Conservation (phyloP, 2,113 vertebrate species). For the Oncorhynchus nerka region DNA sequence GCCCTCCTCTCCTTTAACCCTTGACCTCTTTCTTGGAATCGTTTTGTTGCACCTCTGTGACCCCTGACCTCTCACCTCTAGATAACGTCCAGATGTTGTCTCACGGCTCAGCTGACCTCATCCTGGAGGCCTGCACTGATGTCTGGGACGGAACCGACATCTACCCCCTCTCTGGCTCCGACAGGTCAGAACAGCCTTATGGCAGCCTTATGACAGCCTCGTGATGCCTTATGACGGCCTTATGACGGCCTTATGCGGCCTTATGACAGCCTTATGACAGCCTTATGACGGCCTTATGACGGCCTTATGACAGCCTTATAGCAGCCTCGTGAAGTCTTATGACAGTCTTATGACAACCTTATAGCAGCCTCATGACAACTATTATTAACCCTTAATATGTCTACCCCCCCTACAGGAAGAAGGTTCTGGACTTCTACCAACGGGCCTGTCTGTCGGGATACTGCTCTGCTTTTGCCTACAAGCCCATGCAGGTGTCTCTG, state of each 20-base stretch:
- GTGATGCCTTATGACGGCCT: too few species aligned
- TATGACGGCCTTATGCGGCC: too few species aligned
- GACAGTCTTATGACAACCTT: not conserved
- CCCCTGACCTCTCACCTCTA: conserved; percentile 27
- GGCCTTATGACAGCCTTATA: too few species aligned
- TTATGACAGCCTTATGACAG: too few species aligned
- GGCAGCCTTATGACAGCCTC: too few species aligned
- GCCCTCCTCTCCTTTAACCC: not conserved
- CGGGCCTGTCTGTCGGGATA: conserved; percentile 96
- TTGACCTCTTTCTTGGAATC: not conserved
- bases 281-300: too few species aligned
- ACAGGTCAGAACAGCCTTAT: conserved; percentile 76
- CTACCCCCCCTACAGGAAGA: conserved; percentile 79
- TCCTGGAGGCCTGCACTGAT: conserved; percentile 95
- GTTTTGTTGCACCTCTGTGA: not conserved
- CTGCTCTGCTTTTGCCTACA: conserved; percentile 97
- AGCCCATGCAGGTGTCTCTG: conserved; percentile 93
- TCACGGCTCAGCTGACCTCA: conserved; percentile 94
- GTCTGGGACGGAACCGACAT: conserved; percentile 98
- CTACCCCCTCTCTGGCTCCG: conserved; percentile 93
- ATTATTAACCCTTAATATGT: not conserved
- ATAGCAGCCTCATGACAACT: too few species aligned
- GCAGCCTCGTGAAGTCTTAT: too few species aligned
- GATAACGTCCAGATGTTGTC: conserved; percentile 95
- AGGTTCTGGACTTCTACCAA: conserved; percentile 98